These are phyloP conservation scores for Megalopta genalis DNA, from an alignment of 1,140 invertebrate species.

Conservation along the genomic window DNA sequence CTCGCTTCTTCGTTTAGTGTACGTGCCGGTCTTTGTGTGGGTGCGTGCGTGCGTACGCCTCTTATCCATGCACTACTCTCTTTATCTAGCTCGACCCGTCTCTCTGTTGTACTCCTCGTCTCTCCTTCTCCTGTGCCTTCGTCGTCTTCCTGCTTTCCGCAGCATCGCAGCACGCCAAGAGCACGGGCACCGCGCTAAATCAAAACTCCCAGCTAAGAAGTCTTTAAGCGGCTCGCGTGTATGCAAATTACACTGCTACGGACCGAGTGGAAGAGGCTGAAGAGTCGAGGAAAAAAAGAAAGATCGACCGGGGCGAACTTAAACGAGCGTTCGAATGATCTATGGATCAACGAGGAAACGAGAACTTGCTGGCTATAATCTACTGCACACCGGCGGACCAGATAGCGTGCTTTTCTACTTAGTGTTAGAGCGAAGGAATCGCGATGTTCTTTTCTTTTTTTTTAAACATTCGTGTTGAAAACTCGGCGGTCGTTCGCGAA, in stretches of 20 bases:
- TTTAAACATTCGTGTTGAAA: too few species aligned
- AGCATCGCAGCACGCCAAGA: conserved; percentile 40
- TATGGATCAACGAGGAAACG: not conserved
- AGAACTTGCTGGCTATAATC: conserved; percentile 11
- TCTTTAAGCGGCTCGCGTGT: conserved; percentile 68
- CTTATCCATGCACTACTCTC: not conserved
- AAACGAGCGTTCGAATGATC: not conserved
- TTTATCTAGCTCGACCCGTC: not conserved
- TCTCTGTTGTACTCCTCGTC: too few species aligned
- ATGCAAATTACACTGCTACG: conserved; percentile 68
- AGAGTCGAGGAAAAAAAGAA: not conserved
- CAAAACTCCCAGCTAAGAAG: conserved; percentile 76
- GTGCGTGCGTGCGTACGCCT: not conserved
- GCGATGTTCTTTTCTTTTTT: too few species aligned
- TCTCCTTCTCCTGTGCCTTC: too few species aligned
- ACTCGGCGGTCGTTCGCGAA: too few species aligned
- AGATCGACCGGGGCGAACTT: not conserved
- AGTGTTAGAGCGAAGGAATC: too few species aligned
- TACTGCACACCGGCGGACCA: not conserved
- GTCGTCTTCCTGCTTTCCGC: not conserved
- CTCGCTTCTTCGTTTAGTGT: not conserved
- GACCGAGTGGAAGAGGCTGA: not conserved
- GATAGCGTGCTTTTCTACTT: too few species aligned
- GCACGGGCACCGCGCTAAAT: conserved; percentile 66
- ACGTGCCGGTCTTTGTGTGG: not conserved